Evolutionary conservation across 2,113 vertebrate genomes (phyloP), one percentile per base, ranked within the genome.

Genomic region (Cacatua alba): DNA sequence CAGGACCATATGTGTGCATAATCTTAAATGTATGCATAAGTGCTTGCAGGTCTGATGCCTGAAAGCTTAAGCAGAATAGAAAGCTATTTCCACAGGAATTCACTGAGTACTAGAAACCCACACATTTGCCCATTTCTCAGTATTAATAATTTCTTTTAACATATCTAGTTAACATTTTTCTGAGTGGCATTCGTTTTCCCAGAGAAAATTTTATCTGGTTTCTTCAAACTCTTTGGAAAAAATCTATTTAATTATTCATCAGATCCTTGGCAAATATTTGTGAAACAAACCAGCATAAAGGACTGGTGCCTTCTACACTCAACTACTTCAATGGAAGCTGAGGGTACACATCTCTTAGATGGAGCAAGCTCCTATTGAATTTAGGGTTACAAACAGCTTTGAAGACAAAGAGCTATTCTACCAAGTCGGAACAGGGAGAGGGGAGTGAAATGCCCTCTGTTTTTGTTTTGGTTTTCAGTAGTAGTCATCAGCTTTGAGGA

Each of bases 11-110:
- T 96, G 96, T 93, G 75, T 23, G 14, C 43, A 89, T 67, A 95
- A 96, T 96, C 86, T 94, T 92, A 97, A 96, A 94, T 95, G 91
- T 63, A 94, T 94, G 94, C 94, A 72, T 89, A 95, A 97, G 70
- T 94, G 81, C 81, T 94, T 91, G 83, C 86, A 94, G 94, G 74
- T 51, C 63, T 79, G 81, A 92, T 95, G 94, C 86, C 74, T 83
- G 89, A 92, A 94, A 95, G 88, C 82, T 84, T 88, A 83, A 95
- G 95, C 76, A 94, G 85, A 95, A 96, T 81, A 86, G 63, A 95
- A 57, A 91, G 67, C 52, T 94, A 76, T 92, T 93, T 96, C 88
- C 83, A 93, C 71, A 76, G 75, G 67, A 97, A 90, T 96, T 65
- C 67, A 88, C 51, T 9, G 74, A 95, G 68, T 33, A 68, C 52